phyloP scores from a whole-genome alignment of 2,113 vertebrate genomes.

The Actinemys pallida region DNA sequence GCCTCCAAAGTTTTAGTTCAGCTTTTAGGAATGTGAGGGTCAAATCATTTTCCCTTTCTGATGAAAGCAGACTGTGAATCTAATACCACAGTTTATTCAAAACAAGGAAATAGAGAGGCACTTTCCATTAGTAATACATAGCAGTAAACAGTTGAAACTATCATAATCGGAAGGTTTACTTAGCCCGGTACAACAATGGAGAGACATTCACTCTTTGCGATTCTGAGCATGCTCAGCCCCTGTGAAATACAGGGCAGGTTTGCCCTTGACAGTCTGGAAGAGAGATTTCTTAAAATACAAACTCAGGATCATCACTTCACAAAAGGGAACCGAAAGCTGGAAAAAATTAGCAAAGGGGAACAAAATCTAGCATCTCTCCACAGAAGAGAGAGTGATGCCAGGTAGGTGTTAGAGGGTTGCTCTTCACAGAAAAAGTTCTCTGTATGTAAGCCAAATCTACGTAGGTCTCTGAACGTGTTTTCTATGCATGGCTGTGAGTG shows the following conservation, averaged over 20 bases:
- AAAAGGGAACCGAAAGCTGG: not conserved
- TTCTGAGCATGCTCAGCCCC: not conserved
- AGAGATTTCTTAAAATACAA: constrained; percentile 32
- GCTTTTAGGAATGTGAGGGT: constrained; percentile 82
- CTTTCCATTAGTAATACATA: constrained; percentile 38
- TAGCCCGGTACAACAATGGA: not conserved
- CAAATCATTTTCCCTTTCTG: constrained; percentile 79
- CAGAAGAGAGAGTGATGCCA: not conserved
- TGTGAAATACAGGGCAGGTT: constrained; percentile 12
- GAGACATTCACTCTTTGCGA: not conserved
- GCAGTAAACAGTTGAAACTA: constrained; percentile 39
- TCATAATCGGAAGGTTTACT: constrained; percentile 26
- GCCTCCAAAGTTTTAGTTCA: constrained; percentile 83
- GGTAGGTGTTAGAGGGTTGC: not conserved
- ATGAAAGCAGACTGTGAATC: constrained; percentile 75
- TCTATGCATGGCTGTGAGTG: constrained; percentile 29
- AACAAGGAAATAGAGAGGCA: constrained; percentile 69
- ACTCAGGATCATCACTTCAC: constrained; percentile 2
- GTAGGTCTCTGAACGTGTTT: constrained; percentile 18
- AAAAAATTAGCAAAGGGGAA: not conserved
- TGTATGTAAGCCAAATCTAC: rapidly evolving
- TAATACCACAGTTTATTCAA: constrained; percentile 72
- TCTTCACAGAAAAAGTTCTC: not conserved
- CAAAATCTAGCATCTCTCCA: not conserved
- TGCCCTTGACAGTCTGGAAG: not conserved